A percentile compares a stretch with the other conserved stretches of the same genome.
These are phyloP conservation scores for Calosoma granatense DNA, from an alignment of 1,140 invertebrate species.

Conservation along the genomic window DNA sequence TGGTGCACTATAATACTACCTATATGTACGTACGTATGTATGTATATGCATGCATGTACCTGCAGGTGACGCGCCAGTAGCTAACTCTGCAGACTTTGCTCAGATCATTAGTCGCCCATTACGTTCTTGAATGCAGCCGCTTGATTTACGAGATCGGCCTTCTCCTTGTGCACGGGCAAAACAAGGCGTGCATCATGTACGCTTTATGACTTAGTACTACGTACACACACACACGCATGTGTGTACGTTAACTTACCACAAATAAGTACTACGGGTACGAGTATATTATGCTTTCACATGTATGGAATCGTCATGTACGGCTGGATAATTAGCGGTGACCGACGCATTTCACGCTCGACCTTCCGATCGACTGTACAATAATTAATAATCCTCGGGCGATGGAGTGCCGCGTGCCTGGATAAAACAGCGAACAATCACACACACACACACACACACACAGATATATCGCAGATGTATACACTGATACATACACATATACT, in stretches of 20 bases:
- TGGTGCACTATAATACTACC: not conserved
- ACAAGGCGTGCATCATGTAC: too few species aligned
- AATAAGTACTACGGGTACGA: too few species aligned
- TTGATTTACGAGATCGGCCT: slow-evolving; percentile 1
- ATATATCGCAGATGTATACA: too few species aligned
- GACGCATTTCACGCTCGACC: not conserved
- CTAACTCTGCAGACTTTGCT: too few species aligned
- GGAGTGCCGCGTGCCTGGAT: not conserved
- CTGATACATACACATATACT: too few species aligned
- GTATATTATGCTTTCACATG: too few species aligned
- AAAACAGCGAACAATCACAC: not conserved
- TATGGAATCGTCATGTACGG: too few species aligned
- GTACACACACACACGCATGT: not conserved
- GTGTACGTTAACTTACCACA: too few species aligned
- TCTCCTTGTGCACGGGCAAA: too few species aligned
- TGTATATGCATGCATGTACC: not conserved
- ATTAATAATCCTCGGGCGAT: not conserved
- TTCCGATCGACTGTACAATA: not conserved
- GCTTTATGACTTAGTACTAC: not conserved
- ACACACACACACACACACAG: not conserved
- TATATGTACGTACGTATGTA: not conserved
- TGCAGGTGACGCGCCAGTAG: too few species aligned
- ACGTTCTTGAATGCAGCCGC: not conserved
- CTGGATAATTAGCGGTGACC: not conserved
- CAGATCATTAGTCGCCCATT: not conserved